Base-by-base conservation (phyloP, 2,888 invertebrate species). In the Strigamia crassipes region DNA sequence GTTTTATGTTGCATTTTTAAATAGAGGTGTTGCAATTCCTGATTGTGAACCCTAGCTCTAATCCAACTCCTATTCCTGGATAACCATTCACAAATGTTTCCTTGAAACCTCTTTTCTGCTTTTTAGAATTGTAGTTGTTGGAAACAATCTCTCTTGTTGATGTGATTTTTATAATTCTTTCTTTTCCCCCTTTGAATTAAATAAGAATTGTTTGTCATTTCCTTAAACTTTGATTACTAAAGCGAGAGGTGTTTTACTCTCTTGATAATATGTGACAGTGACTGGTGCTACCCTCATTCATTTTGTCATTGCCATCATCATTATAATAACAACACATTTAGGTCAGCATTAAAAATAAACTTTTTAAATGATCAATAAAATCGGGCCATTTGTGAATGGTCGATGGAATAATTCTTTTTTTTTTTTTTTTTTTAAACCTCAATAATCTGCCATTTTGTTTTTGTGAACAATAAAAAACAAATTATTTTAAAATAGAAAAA, bases 51-150 rank as follows among this genome's bases (percentile, higher is more conserved):
- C 61, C 61, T 51, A 66, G 61, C 61, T 66, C 18, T 66, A 23
- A 66, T 66, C 61, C 61, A n/a, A n/a, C 9, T 51, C 61, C 61
- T 23, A 3, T 66, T 66, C 61, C 61, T 66, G 61, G 61, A 66
- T 66, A 66, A 66, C 61, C 61, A 66, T 66, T 66, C 61, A 66
- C 61, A 66, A 66, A 66, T 66, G 61, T 66, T 66, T 15, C 61
- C 46, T n/a, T n/a, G 6, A 61, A 66, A 66, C 61, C 61, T 18
- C 18, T 66, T 66, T 23, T 61, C n/a, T 66, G 61, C 61, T 66
- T 66, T 66, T 21, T 66, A 66, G 61, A 66, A 66, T 66, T 21
- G 21, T 21, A 66, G 61, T 51, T 18, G 15, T 18, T 51, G 51
- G 18, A 18, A 51, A 51, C 18, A 51, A 18, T 51, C 18, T 18